Evolutionary conservation across 2,113 vertebrate genomes (phyloP).

Genomic region (Anhinga rufa): DNA sequence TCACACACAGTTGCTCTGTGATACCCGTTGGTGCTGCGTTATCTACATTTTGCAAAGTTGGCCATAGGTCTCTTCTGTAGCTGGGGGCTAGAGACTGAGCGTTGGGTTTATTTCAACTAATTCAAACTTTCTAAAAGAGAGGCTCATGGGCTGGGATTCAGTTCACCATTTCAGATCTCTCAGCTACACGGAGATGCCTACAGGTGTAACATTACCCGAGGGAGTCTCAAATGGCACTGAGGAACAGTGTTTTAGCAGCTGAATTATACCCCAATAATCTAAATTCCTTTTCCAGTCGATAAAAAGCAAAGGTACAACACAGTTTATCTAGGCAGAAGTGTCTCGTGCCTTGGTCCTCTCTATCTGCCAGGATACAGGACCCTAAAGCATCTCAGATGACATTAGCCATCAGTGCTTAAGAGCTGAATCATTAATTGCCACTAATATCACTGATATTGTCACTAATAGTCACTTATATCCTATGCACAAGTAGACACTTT

Average conservation of each 20-base stretch:
- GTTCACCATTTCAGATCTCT: not conserved
- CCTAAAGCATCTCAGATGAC: not conserved
- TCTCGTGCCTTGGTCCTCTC: not conserved
- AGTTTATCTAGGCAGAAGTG: not conserved
- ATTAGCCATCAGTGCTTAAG: not conserved
- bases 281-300: not conserved
- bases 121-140: not conserved
- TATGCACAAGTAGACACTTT: not conserved
- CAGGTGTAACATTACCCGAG: not conserved
- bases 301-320: not conserved
- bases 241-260: not conserved
- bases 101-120: not conserved
- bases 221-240: not conserved
- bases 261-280: not conserved
- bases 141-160: not conserved
- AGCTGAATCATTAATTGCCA: not conserved
- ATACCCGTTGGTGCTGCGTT: rapidly evolving
- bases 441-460: too few species aligned
- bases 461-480: not conserved
- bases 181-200: not conserved
- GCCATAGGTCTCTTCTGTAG: not conserved
- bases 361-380: not conserved
- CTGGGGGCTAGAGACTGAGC: not conserved
- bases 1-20: rapidly evolving
- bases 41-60: not conserved